Conservation (phyloP, 30 jellyfish, hydroid and myxozoan species). For the Hydra vulgaris region DNA sequence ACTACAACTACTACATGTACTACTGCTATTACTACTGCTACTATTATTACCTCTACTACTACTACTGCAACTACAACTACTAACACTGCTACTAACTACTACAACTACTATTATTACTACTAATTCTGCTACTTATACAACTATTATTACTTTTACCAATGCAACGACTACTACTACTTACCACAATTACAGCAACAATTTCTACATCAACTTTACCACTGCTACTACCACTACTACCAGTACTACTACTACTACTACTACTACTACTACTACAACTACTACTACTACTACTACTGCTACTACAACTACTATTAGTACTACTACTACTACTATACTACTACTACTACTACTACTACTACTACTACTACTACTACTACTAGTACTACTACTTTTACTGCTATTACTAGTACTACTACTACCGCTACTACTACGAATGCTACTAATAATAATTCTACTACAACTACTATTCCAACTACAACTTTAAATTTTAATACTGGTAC, state of each 20-base stretch:
- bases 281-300: neutral
- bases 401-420: neutral
- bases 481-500: neutral
- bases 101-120: neutral
- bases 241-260: neutral
- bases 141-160: neutral
- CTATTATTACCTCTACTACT: conserved; percentile 4
- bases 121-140: neutral
- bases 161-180: neutral
- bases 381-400: neutral
- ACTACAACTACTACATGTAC: neutral
- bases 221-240: neutral
- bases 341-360: neutral
- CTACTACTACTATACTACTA: neutral
- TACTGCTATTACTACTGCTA: neutral
- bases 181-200: no score
- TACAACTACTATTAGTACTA: neutral
- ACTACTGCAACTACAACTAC: neutral
- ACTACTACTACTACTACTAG: neutral
- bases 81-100: neutral
- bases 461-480: neutral
- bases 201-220: no score
- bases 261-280: neutral
- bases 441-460: neutral
- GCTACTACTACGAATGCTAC: neutral